Conservation (phyloP, 2,888 invertebrate species). For the Azorinus chamasolen region DNA sequence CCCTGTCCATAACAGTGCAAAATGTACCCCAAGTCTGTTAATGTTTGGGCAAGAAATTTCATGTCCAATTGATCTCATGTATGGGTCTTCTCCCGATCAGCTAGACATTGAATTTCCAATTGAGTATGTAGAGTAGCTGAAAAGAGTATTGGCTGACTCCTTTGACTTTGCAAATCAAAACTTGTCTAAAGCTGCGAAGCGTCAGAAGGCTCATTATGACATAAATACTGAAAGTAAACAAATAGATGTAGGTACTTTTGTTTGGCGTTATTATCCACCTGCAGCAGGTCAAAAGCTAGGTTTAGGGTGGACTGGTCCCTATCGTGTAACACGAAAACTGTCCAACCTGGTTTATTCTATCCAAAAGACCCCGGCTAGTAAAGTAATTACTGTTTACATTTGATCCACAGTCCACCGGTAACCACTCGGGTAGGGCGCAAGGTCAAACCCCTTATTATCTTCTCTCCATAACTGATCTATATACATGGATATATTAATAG, state of each 20-base stretch:
- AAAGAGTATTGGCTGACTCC: no score
- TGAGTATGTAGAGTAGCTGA: slow-evolving; percentile 10
- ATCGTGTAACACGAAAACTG: not conserved
- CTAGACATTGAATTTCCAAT: not conserved
- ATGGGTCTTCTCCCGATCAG: slow-evolving; percentile 1
- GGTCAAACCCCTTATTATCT: no score
- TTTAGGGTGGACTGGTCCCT: not conserved
- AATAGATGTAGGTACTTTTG: not conserved
- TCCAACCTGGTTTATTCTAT: not conserved
- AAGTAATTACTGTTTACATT: no score
- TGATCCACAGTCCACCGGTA: no score
- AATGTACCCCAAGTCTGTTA: not conserved
- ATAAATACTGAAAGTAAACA: not conserved
- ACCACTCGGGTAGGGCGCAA: no score
- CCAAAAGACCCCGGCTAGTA: no score
- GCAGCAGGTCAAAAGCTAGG: slow-evolving; percentile 1
- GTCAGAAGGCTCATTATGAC: not conserved
- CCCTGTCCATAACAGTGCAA: no score
- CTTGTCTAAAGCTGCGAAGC: no score
- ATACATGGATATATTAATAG: no score
- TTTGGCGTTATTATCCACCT: slow-evolving; percentile 9
- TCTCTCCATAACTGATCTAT: no score
- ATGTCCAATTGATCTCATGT: slow-evolving; percentile 13
- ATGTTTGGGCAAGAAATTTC: slow-evolving; percentile 8
- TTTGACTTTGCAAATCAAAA: no score